A percentile compares a stretch with the other conserved stretches of the same genome.
These are phyloP conservation scores for Ferrisia virgata DNA, from an alignment of 2,888 invertebrate genomes.

Conservation along the genomic window DNA sequence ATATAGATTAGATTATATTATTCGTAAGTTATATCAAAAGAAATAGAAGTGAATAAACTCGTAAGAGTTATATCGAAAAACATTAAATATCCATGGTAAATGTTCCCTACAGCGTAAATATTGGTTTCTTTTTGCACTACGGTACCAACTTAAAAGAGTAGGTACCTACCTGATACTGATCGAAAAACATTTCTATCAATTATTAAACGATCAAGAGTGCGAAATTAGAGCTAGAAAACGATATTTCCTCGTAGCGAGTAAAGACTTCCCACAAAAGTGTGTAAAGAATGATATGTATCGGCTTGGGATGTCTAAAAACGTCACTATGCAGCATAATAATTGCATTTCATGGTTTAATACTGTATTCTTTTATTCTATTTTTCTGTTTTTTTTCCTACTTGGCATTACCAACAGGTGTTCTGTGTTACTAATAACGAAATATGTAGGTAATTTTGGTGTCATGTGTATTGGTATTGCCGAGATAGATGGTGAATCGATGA, in stretches of 20 bases:
- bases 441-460: not conserved
- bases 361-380: not conserved
- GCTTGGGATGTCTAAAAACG: not conserved
- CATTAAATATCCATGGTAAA: not conserved
- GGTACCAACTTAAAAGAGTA: not conserved
- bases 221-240: not conserved
- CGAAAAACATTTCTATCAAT: slow-evolving; percentile 12
- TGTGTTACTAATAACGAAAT: not conserved
- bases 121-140: not conserved
- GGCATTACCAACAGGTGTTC: not conserved
- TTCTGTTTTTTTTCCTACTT: not conserved
- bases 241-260: not conserved
- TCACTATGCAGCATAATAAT: slow-evolving; percentile 16
- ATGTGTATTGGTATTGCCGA: not conserved
- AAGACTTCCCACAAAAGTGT: not conserved
- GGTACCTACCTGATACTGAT: too few relatives aligned
- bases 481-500: not conserved
- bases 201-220: not conserved
- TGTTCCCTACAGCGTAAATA: not conserved
- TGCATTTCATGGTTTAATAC: slow-evolving; percentile 10
- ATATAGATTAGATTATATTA: not conserved
- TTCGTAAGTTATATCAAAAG: not conserved
- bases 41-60: not conserved
- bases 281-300: not conserved
- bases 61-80: not conserved